A percentile compares a stretch with the other conserved stretches of the same genome.
phyloP scores from a whole-genome alignment of 2,797 vertebrate genomes.

The Phoeniculus purpureus region DNA sequence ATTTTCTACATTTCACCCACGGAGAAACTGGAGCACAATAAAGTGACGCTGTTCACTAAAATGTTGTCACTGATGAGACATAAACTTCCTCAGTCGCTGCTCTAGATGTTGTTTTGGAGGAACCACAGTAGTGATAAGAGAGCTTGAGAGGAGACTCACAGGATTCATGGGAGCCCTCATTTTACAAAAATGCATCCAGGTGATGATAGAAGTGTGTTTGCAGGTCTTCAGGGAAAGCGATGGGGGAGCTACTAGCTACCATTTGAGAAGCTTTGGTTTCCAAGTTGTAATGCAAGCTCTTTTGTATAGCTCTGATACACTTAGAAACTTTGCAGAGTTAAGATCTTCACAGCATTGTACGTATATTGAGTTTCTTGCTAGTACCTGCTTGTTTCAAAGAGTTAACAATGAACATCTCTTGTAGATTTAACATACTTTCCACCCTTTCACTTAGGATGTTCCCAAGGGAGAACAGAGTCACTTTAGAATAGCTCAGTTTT shows the following conservation, averaged over 20 bases:
- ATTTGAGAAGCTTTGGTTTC: not conserved
- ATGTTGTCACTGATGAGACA: not conserved
- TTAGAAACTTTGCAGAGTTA: not conserved
- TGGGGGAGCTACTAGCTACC: not conserved
- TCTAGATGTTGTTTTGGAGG: not conserved
- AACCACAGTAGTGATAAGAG: not conserved
- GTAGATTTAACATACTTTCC: not conserved
- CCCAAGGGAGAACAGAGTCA: not conserved
- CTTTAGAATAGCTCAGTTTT: not conserved
- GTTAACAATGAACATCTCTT: not conserved
- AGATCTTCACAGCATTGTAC: not conserved
- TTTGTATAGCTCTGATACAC: not conserved
- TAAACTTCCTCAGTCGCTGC: not conserved
- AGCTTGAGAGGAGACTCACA: not conserved
- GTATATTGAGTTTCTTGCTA: not conserved
- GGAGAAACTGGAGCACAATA: not conserved
- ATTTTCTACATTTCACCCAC: fast-evolving
- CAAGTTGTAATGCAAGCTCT: not conserved
- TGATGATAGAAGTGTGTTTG: not conserved
- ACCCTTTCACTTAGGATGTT: not conserved
- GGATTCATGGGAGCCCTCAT: not conserved
- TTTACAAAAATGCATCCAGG: not conserved
- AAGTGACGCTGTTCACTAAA: not conserved
- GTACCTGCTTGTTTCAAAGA: not conserved
- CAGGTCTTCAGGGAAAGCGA: not conserved